Conservation (phyloP, 1,140 invertebrate species). For the Vanessa tameamea region DNA sequence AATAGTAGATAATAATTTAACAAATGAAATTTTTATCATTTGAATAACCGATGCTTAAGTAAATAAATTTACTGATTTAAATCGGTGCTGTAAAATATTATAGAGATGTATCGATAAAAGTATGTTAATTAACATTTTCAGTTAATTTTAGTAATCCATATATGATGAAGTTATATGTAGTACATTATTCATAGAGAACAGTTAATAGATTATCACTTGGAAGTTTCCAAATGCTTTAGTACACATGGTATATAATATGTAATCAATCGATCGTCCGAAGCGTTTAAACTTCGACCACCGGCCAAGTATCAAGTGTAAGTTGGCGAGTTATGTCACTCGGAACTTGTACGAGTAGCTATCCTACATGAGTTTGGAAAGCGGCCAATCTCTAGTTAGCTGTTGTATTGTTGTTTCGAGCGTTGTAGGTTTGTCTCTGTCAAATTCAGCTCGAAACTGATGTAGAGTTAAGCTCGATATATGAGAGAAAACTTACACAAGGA, state of each 20-base stretch:
- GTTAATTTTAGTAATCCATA: too few relatives aligned
- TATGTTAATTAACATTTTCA: too few relatives aligned
- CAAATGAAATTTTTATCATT: too few relatives aligned
- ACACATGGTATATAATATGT: background rate
- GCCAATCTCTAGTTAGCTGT: constrained; percentile 29
- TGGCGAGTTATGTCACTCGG: constrained; percentile 32
- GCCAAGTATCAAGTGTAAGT: constrained; percentile 25
- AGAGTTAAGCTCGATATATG: background rate
- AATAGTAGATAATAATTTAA: too few relatives aligned
- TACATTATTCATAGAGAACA: background rate
- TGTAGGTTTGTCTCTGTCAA: constrained; percentile 27
- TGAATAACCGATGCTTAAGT: too few relatives aligned
- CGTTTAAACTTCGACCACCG: constrained; percentile 21
- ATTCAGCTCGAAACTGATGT: background rate
- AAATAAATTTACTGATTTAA: too few relatives aligned
- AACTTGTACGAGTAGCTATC: constrained; percentile 27
- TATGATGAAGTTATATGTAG: background rate
- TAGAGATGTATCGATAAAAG: too few relatives aligned
- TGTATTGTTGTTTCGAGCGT: constrained; percentile 17
- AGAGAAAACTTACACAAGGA: background rate
- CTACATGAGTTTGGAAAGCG: constrained; percentile 35
- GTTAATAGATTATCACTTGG: background rate
- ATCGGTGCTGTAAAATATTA: too few relatives aligned
- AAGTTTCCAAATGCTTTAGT: constrained; percentile 10
- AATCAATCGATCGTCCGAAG: constrained; percentile 20